Base-by-base conservation (phyloP, 2,888 invertebrate species). In the Thereva unica region DNA sequence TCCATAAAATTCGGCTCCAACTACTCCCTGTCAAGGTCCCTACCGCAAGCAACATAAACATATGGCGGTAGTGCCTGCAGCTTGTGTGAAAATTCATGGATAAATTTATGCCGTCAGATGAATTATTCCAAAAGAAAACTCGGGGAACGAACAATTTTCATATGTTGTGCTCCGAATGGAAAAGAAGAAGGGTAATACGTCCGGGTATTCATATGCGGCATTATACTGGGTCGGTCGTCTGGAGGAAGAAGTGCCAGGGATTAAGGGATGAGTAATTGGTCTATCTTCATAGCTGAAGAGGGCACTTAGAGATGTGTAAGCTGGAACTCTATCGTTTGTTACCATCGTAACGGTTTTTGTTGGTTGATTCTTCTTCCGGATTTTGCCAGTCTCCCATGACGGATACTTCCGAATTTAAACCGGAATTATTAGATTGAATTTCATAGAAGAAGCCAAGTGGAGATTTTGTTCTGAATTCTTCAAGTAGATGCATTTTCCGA, bases 261-360 rank as follows among this genome's bases (percentile, higher is more conserved):
- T 70, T 70, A 70, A 12, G 54, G 61, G 64, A 70, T 70, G 70
- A 70, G 67, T 70, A 70, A 70, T 70, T 70, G 70, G 70, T 68
- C 67, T 68, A 67, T 68, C 59, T 44, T n/a, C 42, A 35, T 10
- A 42, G n/a, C 41, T 35, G 50, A 50, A 49, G 50, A 56, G 49
- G 64, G 40, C 47, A 41, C 64, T 49, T 55, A 35, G 47, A 35
- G 12, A 40, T n/a, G 40, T 47, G 23, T 4, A 12, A 12, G 45
- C 44, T 34, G 9, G 56, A 57, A 49, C 42, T 57, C 37, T 55
- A 47, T 45, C 8, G 55, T 65, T 49, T 34, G 34, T 61, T 61
- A 41, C 34, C 37, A 23, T 34, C 23, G 7, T 40, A 37, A 5
- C 57, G 47, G 37, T 23, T 56, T 23, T 44, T 12, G 34, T 55